These are phyloP conservation scores for Lucilia cuprina DNA, from an alignment of 1,140 invertebrate species.

Conservation along the genomic window DNA sequence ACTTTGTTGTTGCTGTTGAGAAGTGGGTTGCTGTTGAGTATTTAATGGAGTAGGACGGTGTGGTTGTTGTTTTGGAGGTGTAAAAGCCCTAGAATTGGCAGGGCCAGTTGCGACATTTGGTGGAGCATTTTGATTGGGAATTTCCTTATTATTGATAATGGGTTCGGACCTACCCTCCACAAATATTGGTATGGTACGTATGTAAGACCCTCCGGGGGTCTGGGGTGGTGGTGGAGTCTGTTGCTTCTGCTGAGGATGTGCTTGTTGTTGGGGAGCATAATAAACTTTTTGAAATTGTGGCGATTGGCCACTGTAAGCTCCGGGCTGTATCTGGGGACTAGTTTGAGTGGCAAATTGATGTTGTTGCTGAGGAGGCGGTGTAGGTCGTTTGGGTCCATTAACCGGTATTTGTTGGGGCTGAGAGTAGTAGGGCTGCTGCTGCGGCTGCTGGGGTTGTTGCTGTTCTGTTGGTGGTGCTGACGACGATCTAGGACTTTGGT, in stretches of 20 bases:
- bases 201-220: conserved; percentile 59
- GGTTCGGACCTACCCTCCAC: conserved; percentile 83
- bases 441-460: conserved; percentile 34
- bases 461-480: conserved; percentile 59
- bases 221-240: conserved; percentile 50
- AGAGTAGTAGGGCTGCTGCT: conserved; percentile 39
- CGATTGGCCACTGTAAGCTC: conserved; percentile 20
- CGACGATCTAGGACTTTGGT: conserved; percentile 68
- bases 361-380: conserved; percentile 43
- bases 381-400: conserved; percentile 51
- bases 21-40: conserved; percentile 48
- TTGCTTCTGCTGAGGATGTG: conserved; percentile 52
- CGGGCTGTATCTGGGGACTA: conserved; percentile 47
- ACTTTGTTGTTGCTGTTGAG: conserved; percentile 44
- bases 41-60: conserved; percentile 49
- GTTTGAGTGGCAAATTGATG: conserved; percentile 55
- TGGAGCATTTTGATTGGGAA: conserved; percentile 58
- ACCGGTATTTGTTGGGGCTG: conserved; percentile 38
- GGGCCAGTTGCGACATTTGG: conserved; percentile 57
- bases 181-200: conserved; percentile 86
- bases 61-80: conserved; percentile 56
- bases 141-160: conserved; percentile 68
- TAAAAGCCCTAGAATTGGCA: conserved; percentile 54
- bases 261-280: conserved; percentile 48
- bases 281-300: conserved; percentile 43